phyloP scores from a whole-genome alignment of 2,797 vertebrate species.

The Xerus rutilus region DNA sequence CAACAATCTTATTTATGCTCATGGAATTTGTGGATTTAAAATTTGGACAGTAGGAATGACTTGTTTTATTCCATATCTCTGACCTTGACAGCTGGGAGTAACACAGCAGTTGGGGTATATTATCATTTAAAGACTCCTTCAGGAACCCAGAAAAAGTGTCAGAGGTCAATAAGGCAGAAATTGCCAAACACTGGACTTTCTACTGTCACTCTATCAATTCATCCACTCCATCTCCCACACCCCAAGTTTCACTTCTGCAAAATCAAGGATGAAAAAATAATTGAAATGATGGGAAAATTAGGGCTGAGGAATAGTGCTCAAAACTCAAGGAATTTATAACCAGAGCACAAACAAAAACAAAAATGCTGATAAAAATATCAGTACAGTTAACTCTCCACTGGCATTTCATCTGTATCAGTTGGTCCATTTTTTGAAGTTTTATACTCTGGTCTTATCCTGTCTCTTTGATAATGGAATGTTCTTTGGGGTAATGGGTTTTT shows the following conservation, averaged over 20 bases:
- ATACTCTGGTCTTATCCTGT: accelerated
- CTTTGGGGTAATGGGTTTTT: not conserved
- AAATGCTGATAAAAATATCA: not conserved
- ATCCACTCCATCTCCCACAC: not conserved
- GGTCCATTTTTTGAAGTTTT: not conserved
- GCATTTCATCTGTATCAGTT: not conserved
- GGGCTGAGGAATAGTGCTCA: not conserved
- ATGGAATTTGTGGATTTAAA: not conserved
- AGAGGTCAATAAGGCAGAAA: not conserved
- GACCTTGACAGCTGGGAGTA: not conserved
- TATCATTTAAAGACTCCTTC: not conserved
- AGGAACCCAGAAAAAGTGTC: not conserved
- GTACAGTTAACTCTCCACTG: not conserved
- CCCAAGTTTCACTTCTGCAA: not conserved
- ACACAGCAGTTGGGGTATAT: not conserved
- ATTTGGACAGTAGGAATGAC: not conserved
- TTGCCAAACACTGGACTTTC: not conserved
- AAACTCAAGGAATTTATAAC: not conserved
- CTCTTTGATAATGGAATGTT: not conserved
- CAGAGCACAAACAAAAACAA: not conserved
- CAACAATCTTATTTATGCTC: not conserved
- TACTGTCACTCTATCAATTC: not conserved
- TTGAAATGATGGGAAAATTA: not conserved
- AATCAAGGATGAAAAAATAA: constrained; percentile 35
- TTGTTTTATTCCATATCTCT: not conserved